phyloP scores from a whole-genome alignment of 2,888 invertebrate species.

The Germaria angustata region DNA sequence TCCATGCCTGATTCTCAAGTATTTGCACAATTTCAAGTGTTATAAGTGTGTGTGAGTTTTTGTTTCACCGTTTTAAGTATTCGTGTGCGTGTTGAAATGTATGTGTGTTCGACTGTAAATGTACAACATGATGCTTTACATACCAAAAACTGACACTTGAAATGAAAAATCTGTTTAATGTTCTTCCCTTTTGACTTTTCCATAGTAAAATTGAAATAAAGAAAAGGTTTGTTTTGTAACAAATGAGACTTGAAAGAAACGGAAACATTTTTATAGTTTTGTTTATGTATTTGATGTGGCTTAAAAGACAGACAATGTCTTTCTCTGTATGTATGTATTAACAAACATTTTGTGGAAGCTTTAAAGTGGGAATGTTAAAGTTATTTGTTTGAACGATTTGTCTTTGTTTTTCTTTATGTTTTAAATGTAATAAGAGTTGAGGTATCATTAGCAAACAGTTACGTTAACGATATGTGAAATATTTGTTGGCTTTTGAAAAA shows the following conservation, averaged over 20 bases:
- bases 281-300: conserved; percentile 46
- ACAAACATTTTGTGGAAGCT: conserved; percentile 6
- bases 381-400: not conserved
- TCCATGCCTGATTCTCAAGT: not conserved
- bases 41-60: not conserved
- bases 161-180: conserved; percentile 57
- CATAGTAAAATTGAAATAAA: not conserved
- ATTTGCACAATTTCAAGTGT: conserved; percentile 8
- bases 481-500: not conserved
- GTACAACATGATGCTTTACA: conserved; percentile 46
- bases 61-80: not conserved
- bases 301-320: conserved; percentile 18
- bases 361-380: not conserved
- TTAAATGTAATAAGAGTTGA: conserved; percentile 28
- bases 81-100: not conserved
- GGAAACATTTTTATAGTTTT: conserved; percentile 52
- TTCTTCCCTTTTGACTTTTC: conserved; percentile 11
- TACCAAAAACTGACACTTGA: conserved; percentile 52
- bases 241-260: not conserved
- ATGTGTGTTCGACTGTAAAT: not conserved
- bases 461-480: conserved; percentile 41
- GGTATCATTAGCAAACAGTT: conserved; percentile 54
- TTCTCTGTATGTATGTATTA: conserved; percentile 4
- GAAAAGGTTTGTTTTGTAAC: not conserved
- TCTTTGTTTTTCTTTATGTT: not conserved